Conservation (phyloP, 2,113 vertebrate species). For the Bos javanicus region DNA sequence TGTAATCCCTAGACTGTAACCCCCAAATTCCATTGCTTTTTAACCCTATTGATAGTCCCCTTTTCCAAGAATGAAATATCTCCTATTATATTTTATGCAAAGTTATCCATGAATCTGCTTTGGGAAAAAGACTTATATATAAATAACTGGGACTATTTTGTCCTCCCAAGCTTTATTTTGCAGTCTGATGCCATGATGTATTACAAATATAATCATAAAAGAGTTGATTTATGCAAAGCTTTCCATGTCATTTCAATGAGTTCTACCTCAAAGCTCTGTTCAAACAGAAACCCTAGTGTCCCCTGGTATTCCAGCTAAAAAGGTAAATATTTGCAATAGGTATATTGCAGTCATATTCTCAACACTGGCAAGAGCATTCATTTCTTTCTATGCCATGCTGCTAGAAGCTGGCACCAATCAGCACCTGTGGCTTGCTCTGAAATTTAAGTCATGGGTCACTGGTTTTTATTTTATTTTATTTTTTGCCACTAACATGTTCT, state of each 20-base stretch:
- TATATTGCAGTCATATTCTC: constrained; percentile 33
- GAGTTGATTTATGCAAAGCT: constrained; percentile 27
- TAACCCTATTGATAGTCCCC: not conserved
- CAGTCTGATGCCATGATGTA: not conserved
- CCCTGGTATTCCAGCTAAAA: constrained; percentile 39
- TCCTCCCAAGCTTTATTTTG: constrained; percentile 36
- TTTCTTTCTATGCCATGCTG: constrained; percentile 57
- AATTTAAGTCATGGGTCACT: constrained; percentile 43
- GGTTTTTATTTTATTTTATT: not conserved
- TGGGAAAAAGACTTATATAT: not conserved
- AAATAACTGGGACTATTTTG: constrained; percentile 25
- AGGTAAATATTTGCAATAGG: constrained; percentile 69
- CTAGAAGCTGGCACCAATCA: constrained; percentile 57
- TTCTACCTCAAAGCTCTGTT: constrained; percentile 42
- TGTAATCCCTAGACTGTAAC: not conserved
- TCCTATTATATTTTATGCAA: not conserved
- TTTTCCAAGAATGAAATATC: not conserved
- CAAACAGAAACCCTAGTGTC: constrained; percentile 54
- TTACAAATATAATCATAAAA: constrained; percentile 28
- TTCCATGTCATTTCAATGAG: constrained; percentile 44
- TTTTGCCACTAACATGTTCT: constrained; percentile 14
- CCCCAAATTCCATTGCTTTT: not conserved
- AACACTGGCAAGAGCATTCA: constrained; percentile 25
- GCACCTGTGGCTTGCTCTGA: constrained; percentile 55
- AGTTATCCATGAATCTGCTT: not conserved